Base-by-base conservation (phyloP, 1,140 invertebrate species). In the Aphaenogaster floridana region DNA sequence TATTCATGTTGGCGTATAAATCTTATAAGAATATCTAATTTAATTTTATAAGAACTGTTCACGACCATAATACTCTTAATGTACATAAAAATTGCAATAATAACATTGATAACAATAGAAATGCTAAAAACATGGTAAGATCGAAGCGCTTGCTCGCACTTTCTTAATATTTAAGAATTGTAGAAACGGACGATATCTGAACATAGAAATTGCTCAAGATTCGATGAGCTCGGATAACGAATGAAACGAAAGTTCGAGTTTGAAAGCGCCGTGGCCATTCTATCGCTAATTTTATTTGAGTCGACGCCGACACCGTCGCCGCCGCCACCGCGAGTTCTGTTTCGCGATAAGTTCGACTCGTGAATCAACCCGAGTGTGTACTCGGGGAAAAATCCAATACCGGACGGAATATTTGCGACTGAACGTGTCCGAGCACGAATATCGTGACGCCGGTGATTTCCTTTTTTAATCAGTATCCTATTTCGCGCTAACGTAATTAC, bases 231-330 rank as follows among this genome's bases (percentile, higher is more conserved):
- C 15, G 63, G 11, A 80, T 48, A 42, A 80, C 61, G 74, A 77
- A 50, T 48, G n/a, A 87, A 39, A 48, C 50, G 11, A 63, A 72
- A 59, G 39, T 39, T 48, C 3, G 39, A 83, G 17, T 68, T 66
- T 48, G 21, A 63, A 54, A 66, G 13, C 72, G 42, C 48, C 36
- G 45, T 74, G 78, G 79, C 90, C 74, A 50, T 89, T 87, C 72
- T 83, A 89, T 91, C 79, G 89, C 90, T 91, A 90, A 91, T 91
- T 91, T 91, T 88, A 91, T 87, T 91, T 80, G 76, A 34, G 36
- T n/a, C 36, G 87, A 83, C 78, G 13, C 8, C 64, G 64, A 69
- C 42, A 36, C 42, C 21, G 42, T 11, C 48, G 63, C 21, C 59
- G 52, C 61, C 54, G 71, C 50, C 72, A 52, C 74, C 74, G 63